Conservation (phyloP, 2,797 vertebrate genomes). For the Psittacula derbiana region DNA sequence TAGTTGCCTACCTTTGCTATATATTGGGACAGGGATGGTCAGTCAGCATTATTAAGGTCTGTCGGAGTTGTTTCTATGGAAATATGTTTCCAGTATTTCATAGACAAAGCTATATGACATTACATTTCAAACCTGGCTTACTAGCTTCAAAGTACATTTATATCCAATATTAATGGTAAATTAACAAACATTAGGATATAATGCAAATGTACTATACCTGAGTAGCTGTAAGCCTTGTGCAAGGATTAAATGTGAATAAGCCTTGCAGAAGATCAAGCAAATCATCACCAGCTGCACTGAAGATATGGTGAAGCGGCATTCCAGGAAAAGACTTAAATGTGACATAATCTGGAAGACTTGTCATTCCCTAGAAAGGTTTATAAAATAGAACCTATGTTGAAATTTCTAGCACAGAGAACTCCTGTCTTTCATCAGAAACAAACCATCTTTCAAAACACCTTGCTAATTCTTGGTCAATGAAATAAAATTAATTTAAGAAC, state of each 20-base stretch:
- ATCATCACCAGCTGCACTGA: conserved; percentile 94
- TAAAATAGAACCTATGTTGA: neutral
- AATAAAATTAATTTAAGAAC: neutral
- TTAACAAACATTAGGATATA: neutral
- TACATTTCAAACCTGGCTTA: neutral
- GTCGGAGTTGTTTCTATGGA: neutral
- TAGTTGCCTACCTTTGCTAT: neutral
- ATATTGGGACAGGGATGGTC: neutral
- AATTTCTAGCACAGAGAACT: neutral
- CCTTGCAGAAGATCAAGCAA: conserved; percentile 89
- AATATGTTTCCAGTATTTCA: neutral
- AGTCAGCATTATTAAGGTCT: neutral
- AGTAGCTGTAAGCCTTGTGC: conserved; percentile 79
- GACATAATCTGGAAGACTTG: conserved; percentile 92
- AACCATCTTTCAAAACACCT: neutral
- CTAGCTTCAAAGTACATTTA: neutral
- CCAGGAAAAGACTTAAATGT: conserved; percentile 94
- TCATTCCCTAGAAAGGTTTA: conserved; percentile 84
- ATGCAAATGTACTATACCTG: conserved; percentile 73
- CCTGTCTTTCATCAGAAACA: neutral
- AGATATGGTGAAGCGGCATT: conserved; percentile 93
- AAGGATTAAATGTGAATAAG: conserved; percentile 92
- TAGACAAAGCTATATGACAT: neutral
- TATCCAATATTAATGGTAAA: neutral
- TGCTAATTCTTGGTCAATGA: neutral